Evolutionary conservation across 2,113 vertebrate species (phyloP), one percentile per base, ranked within the genome.

Genomic region (Equus quagga): DNA sequence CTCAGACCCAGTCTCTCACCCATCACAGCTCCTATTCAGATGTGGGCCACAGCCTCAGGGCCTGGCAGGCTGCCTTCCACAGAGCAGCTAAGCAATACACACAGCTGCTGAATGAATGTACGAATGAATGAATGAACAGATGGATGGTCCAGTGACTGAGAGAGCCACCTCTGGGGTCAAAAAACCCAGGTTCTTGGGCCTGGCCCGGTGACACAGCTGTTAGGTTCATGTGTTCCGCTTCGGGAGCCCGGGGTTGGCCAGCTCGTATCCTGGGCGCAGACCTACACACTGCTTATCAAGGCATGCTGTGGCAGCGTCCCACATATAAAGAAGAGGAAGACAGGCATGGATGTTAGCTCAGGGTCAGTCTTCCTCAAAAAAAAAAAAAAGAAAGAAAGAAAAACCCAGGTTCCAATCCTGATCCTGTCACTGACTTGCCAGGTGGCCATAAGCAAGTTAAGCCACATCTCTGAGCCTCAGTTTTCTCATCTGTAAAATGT

Each of bases 71-170:
- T 54, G 44, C 44, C n/a, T 75, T 83, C 83, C 72, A 41, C 2
- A 3, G 0, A 3, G 19, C 5, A 6, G 24, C 2, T 26, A 46
- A 46, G 31, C 15, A 46, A 28, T 6, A 6, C 9, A 23, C 2
- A 79, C 58, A 51, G 24, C 41, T 60, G 44, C 49, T 82, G 31
- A 81, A 64, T 28, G 26, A 64, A 60, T 11, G 12, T 19, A 14
- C 18, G 24, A 49, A 23, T 2, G 1, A 9, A 41, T 9, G 49
- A 70, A 8, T 13, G 26, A 31, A 80, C 8, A 67, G 64, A 28
- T 0, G 19, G 60, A 41, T 0, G 13, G 36, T 26, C 54, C 21
- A 44, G 64, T 26, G 54, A 70, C 1, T 36, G 8, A 92, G 56
- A 14, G 11, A 6, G 54, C 49, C 54, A 54, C 5, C 33, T 70